Base-by-base conservation (phyloP, 2,113 vertebrate genomes). In the Gobius niger region DNA sequence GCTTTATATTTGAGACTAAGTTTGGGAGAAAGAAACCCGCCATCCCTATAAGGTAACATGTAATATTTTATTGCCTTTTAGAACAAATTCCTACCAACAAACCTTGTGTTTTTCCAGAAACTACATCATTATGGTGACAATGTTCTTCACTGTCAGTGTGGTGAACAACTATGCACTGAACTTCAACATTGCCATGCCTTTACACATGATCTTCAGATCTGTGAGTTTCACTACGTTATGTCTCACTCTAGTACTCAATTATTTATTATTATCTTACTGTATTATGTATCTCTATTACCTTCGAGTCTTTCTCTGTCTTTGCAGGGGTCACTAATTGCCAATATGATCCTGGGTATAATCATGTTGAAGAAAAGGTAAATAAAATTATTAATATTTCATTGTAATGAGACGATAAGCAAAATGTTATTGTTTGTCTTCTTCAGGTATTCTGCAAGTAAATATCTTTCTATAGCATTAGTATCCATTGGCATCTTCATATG, bases 161-260 rank as follows among this genome's bases (percentile, higher is more conserved):
- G 92, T 98, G 75, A 99, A 99, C 90, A 99, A 99, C 88, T 99
- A 98, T 0, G 96, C 96, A 54, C 94, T 99, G 73, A 98, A 98
- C 76, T 94, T 99, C 77, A 97, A 96, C 82, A 98, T 99, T 0
- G 93, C 96, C 41, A 98, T 99, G 98, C 98, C 98, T 0, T 85
- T 99, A 75, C 98, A 99, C 79, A 99, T 99, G 98, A 98, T 99
- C 88, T 99, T 99, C 87, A 92, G 98, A 95, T 99, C 98, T 5
- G 98, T 99, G 83, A 94, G 95, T 93, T 14, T n/a, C 15, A 6
- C n/a, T 71, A 8, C 19, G 44, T 56, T 70, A 60, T 54, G 24
- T 24, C 52, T 54, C 9, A 24, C 5, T 8, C 5, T 18, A 7
- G 4, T 24, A 14, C 7, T 51, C 9, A 67, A 14, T 47, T 15